These are phyloP conservation scores for Rallus limicola DNA, from an alignment of 2,113 vertebrate genomes.

Conservation along the genomic window DNA sequence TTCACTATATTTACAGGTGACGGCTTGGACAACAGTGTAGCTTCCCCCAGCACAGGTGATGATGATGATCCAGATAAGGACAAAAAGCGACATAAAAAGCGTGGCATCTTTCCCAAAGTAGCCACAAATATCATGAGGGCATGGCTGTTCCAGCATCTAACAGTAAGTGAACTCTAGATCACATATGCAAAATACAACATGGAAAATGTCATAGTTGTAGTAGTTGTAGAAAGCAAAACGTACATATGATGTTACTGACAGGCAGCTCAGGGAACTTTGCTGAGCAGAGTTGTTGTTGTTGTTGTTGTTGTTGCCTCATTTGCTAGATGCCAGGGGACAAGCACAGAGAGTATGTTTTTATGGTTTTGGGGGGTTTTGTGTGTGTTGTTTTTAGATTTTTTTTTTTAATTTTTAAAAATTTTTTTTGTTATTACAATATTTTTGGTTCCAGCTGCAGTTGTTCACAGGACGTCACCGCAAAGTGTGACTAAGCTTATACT, in stretches of 20 bases:
- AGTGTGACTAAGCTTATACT: slow-evolving; percentile 30
- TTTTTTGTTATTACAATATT: neutral
- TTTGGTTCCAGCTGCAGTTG: neutral
- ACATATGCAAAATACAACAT: slow-evolving; percentile 79
- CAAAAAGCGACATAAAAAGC: slow-evolving; percentile 99
- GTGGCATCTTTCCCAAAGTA: slow-evolving; percentile 99
- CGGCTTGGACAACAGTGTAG: slow-evolving; percentile 99
- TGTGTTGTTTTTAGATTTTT: slow-evolving; percentile 39
- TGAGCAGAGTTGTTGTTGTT: neutral
- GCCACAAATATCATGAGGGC: slow-evolving; percentile 99
- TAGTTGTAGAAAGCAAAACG: slow-evolving; percentile 52
- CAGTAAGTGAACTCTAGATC: slow-evolving; percentile 89
- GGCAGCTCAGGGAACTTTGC: slow-evolving; percentile 43
- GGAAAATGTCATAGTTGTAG: slow-evolving; percentile 74
- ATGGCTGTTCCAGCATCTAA: slow-evolving; percentile 99
- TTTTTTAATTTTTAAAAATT: neutral
- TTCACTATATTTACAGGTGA: slow-evolving; percentile 94
- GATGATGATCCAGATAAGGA: slow-evolving; percentile 99
- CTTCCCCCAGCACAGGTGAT: slow-evolving; percentile 98
- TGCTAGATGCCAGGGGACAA: slow-evolving; percentile 28
- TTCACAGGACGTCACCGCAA: slow-evolving; percentile 13
- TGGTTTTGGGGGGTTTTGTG: neutral
- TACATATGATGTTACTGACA: slow-evolving; percentile 27
- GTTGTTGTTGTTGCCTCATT: slow-evolving; percentile 38
- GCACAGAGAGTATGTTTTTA: neutral